Percentiles rank a stretch among this genome's conserved stretches.
Evolutionary conservation across 2,797 vertebrate genomes (phyloP).

Genomic region (Spea hammondii): DNA sequence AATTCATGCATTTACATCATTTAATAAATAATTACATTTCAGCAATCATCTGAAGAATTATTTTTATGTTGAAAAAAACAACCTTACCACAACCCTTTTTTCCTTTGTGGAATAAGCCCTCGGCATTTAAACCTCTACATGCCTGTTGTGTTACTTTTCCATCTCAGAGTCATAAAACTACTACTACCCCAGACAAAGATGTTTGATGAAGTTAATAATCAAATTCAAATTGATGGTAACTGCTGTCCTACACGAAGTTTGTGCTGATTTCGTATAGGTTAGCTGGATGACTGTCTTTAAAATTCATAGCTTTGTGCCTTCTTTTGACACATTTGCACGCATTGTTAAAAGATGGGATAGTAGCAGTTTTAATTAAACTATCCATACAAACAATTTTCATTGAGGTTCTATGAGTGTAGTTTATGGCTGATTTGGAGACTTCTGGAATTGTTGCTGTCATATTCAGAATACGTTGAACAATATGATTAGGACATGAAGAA

Average conservation of each 20-base stretch:
- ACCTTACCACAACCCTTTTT: not conserved
- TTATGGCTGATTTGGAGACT: conserved; percentile 42
- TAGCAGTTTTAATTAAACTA: conserved; percentile 68
- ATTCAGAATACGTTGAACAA: conserved; percentile 67
- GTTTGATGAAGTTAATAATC: conserved; percentile 5
- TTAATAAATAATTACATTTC: not conserved
- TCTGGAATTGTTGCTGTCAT: conserved; percentile 66
- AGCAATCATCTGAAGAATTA: not conserved
- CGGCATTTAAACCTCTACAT: conserved; percentile 60
- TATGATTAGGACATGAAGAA: conserved; percentile 65
- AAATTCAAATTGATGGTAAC: conserved; percentile 4
- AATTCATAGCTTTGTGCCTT: conserved; percentile 15
- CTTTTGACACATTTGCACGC: not conserved
- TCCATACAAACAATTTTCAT: conserved; percentile 45
- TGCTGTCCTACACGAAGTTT: not conserved
- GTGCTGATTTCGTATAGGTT: not conserved
- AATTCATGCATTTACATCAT: too few relatives aligned
- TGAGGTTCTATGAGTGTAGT: not conserved
- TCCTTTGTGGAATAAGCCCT: not conserved
- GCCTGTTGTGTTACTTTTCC: conserved; percentile 1
- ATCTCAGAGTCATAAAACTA: not conserved
- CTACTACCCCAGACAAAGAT: not conserved
- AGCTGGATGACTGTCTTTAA: not conserved
- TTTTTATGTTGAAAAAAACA: not conserved
- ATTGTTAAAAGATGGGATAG: conserved; percentile 55